A percentile compares a stretch with the other conserved stretches of the same genome.
Conservation (phyloP, 2,888 invertebrate genomes). For the Drosophila anceps region DNA sequence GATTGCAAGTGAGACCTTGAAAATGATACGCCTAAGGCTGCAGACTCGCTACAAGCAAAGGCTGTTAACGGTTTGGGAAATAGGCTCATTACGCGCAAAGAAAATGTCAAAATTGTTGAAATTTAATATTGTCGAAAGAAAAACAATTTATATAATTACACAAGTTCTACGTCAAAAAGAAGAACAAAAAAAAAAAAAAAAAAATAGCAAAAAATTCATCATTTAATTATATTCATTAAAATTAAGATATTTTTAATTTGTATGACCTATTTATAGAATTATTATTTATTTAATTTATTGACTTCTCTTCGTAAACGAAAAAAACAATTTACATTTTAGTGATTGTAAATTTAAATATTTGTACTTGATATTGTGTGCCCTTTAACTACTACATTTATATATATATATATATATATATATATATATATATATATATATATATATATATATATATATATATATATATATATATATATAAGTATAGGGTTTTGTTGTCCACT, state of each 20-base stretch:
- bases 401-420: conserved; percentile 3
- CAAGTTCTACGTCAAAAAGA: conserved; percentile 15
- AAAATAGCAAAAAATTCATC: conserved; percentile 18
- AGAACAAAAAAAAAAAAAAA: background rate
- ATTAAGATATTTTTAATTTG: conserved; percentile 11
- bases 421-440: conserved; percentile 17
- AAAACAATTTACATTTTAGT: conserved; percentile 27
- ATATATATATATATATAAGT: conserved; percentile 22
- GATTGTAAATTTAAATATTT: conserved; percentile 43
- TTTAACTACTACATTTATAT: conserved; percentile 11
- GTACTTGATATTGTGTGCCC: conserved; percentile 64
- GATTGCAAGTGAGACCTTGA: conserved; percentile 72
- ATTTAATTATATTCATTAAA: conserved; percentile 55
- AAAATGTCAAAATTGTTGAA: conserved; percentile 49
- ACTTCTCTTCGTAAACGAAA: conserved; percentile 30
- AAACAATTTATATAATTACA: conserved; percentile 43
- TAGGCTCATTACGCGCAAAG: conserved; percentile 44
- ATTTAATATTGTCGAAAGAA: conserved; percentile 37
- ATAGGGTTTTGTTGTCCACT: conserved; percentile 47
- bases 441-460: background rate
- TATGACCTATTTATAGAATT: conserved; percentile 21
- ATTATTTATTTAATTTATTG: conserved; percentile 26
- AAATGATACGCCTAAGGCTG: conserved; percentile 53
- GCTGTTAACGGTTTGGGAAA: conserved; percentile 20
- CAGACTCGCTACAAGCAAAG: background rate